Evolutionary conservation across 2,797 vertebrate genomes (phyloP).

Genomic region (Hydrophis major): DNA sequence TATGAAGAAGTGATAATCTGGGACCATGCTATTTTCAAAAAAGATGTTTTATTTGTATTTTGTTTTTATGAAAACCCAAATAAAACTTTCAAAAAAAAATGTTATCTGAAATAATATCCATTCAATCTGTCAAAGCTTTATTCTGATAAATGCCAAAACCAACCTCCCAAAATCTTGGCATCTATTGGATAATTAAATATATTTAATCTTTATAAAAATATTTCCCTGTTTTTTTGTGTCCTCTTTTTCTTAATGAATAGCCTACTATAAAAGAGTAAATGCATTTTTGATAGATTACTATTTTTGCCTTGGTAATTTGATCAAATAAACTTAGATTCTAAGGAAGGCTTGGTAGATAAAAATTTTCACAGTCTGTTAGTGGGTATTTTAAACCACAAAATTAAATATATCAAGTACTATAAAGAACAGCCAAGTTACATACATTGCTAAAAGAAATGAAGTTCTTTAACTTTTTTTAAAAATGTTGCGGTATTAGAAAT

Average conservation of each 20-base stretch:
- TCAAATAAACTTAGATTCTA: not conserved
- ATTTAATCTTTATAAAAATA: not conserved
- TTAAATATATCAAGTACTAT: conserved; percentile 45
- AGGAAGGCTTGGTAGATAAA: conserved; percentile 37
- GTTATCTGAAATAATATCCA: not conserved
- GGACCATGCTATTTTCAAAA: too few species aligned
- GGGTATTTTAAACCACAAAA: conserved; percentile 48
- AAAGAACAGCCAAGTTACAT: conserved; percentile 34
- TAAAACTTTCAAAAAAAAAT: too few species aligned
- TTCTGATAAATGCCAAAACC: not conserved
- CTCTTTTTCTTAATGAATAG: not conserved
- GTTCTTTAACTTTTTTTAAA: conserved; percentile 36
- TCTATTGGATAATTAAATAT: not conserved
- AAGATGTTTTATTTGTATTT: too few species aligned
- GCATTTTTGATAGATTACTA: not conserved
- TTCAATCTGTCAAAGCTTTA: not conserved
- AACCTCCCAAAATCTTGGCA: not conserved
- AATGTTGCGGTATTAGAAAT: not conserved
- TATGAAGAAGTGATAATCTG: too few species aligned
- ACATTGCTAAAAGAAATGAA: conserved; percentile 35
- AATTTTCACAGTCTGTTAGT: conserved; percentile 5
- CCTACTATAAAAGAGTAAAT: not conserved
- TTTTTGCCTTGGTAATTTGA: not conserved
- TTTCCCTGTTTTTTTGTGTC: not conserved
- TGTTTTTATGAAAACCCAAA: too few species aligned